These are phyloP conservation scores for Myotis findleyi DNA, from an alignment of 2,797 vertebrate genomes.

Conservation along the genomic window DNA sequence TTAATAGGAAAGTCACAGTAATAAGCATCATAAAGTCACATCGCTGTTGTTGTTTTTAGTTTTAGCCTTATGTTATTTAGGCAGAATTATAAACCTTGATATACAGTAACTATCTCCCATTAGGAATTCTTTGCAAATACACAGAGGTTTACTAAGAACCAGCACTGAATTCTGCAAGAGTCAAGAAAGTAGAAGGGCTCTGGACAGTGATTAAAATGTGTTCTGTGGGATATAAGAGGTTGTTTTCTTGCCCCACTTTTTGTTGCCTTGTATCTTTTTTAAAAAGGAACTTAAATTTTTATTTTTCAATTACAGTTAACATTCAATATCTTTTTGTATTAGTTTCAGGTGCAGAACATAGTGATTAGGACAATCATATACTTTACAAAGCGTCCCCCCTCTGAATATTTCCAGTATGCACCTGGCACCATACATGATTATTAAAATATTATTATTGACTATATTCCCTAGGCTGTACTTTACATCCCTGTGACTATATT, in stretches of 20 bases:
- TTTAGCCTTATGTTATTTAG: background rate
- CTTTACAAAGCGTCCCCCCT: background rate
- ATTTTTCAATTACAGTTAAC: background rate
- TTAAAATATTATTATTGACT: background rate
- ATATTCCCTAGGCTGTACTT: background rate
- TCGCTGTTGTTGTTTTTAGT: background rate
- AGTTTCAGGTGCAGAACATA: background rate
- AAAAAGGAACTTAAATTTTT: background rate
- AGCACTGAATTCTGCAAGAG: background rate
- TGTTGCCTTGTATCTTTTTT: background rate
- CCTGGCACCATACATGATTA: background rate
- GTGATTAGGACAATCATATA: background rate
- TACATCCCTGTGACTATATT: background rate
- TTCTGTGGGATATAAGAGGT: background rate
- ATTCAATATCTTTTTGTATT: background rate
- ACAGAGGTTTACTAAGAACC: background rate
- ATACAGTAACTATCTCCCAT: background rate
- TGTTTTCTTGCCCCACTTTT: background rate
- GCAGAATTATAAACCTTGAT: conserved; percentile 7
- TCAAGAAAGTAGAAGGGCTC: background rate
- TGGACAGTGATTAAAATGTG: background rate
- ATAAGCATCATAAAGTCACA: background rate
- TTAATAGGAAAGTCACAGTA: background rate
- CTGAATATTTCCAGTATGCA: background rate
- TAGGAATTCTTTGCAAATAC: conserved; percentile 13